Base-by-base conservation (phyloP, 2,113 vertebrate genomes). In the Gadus chalcogrammus region DNA sequence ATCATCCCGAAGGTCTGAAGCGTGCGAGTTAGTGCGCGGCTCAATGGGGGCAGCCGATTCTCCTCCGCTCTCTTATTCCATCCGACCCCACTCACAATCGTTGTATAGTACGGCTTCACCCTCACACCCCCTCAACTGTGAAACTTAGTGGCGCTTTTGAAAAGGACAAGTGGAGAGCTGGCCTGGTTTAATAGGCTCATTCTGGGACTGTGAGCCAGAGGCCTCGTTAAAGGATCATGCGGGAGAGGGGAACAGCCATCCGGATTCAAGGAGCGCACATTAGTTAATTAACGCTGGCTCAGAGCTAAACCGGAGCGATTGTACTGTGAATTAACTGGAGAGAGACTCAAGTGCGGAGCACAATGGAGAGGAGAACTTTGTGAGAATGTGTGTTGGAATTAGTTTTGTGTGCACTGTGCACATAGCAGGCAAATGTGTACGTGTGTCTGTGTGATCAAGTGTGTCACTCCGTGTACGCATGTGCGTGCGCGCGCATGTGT, bases 21-120 rank as follows among this genome's bases (percentile, higher is more conserved):
- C 82, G 87, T 89, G 88, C 80, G 84, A 88, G 89, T 85, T 90
- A 90, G 86, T 76, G 70, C 84, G 79, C 75, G 3, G 87, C 86
- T 85, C 82, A 87, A 80, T 35, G 31, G 31, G 85, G 85, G 84
- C 87, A 80, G 77, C 82, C 69, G 74, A 83, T 84, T 83, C 78
- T 35, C 73, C 81, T 66, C 5, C 76, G 71, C 78, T 69, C 77
- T 61, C 82, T 65, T 61, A 22, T 64, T 72, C 68, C 69, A 0
- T 4, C 18, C 31, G 4, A 15, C 5, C 28, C 63, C 63, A 17
- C 63, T 35, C 16, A n/a, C 31, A 68, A 72, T 18, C 70, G 65
- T 82, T 88, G 15, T 85, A 87, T 90, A 89, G 89, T 24, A 81
- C 80, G 65, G 74, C 60, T 65, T 72, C 38, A 17, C 71, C 71